Conservation (phyloP, 2,797 vertebrate species). For the Anguilla marmorata region DNA sequence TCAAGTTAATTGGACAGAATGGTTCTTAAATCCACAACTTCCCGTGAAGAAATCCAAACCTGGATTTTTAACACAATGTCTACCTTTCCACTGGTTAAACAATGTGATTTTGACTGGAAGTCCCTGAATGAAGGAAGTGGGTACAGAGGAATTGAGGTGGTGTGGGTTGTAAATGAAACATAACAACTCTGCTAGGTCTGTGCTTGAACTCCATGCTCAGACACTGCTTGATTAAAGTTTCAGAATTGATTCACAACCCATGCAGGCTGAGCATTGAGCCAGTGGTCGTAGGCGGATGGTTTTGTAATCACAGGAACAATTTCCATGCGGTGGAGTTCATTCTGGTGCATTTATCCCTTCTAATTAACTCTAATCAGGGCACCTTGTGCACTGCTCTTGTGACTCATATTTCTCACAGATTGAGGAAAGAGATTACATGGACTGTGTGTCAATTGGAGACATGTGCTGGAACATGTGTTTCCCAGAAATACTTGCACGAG, state of each 20-base stretch:
- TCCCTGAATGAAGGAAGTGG: not conserved
- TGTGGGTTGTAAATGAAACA: constrained; percentile 27
- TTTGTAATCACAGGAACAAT: not conserved
- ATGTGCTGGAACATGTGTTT: not conserved
- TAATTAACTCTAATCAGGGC: constrained; percentile 16
- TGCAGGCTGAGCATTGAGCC: constrained; percentile 1
- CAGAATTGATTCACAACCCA: not conserved
- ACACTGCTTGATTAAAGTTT: constrained; percentile 20
- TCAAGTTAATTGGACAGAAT: not conserved
- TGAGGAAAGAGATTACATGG: not conserved
- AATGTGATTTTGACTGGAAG: not conserved
- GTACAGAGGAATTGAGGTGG: not conserved
- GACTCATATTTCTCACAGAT: constrained; percentile 5
- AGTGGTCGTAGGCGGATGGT: constrained; percentile 14
- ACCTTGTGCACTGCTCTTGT: not conserved
- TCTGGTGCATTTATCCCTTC: not conserved
- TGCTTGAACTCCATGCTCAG: constrained; percentile 19
- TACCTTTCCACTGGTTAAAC: not conserved
- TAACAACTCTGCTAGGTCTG: constrained; percentile 18
- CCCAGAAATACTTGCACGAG: not conserved
- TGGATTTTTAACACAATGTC: not conserved
- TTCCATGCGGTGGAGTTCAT: not conserved
- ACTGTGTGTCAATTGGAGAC: not conserved
- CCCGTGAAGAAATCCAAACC: not conserved
- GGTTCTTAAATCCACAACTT: not conserved